phyloP scores from a whole-genome alignment of 1,140 invertebrate species.

The Neomicropteryx cornuta region DNA sequence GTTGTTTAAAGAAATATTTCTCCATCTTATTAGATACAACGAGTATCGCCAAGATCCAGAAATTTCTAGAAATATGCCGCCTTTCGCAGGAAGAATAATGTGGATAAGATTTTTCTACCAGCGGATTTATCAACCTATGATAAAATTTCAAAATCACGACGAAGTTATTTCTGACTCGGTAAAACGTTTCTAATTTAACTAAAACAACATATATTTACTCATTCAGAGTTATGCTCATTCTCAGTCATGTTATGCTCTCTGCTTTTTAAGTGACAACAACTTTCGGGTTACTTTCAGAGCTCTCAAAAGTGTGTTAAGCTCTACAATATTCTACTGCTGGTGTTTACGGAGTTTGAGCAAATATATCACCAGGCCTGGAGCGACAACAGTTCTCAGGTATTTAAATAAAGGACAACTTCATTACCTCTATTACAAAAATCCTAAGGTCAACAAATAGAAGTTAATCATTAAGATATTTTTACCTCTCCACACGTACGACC shows the following conservation, averaged over 20 bases:
- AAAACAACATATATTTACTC: too few relatives aligned
- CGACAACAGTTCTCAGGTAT: conserved; percentile 57
- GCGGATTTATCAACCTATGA: conserved; percentile 53
- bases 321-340: conserved; percentile 58
- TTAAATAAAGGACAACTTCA: too few relatives aligned
- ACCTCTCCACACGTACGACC: too few relatives aligned
- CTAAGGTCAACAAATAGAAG: too few relatives aligned
- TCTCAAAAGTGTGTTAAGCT: conserved; percentile 59
- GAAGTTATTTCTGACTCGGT: conserved; percentile 34
- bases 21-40: conserved; percentile 48
- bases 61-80: conserved; percentile 52
- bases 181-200: too few relatives aligned
- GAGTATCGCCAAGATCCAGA: conserved; percentile 54
- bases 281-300: conserved; percentile 36
- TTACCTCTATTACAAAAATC: too few relatives aligned
- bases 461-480: too few relatives aligned
- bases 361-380: conserved; percentile 70
- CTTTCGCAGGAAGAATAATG: conserved; percentile 52
- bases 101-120: conserved; percentile 60
- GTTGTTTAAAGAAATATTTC: too few relatives aligned
- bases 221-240: too few relatives aligned
- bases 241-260: too few relatives aligned
- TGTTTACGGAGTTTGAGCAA: conserved; percentile 61
- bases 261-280: too few relatives aligned
- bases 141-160: conserved; percentile 35